Evolutionary conservation across 2,888 invertebrate genomes (phyloP), one percentile per base, ranked within the genome.

Genomic region (Erebia palarica): DNA sequence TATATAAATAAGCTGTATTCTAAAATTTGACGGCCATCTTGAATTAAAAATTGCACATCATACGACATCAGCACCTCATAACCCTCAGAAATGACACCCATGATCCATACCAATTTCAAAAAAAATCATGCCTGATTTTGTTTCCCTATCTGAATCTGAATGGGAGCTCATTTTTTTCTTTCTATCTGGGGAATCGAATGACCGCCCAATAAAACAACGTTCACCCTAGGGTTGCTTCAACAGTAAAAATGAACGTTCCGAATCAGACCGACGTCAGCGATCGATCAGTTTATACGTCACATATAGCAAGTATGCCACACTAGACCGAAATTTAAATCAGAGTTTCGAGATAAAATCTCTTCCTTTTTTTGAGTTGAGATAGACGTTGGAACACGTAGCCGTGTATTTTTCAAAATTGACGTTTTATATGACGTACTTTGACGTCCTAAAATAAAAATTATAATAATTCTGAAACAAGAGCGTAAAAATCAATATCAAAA

Each of bases 201-300:
- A 36, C 64, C 21, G 14, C 60, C 21, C 18, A 49, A 64, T 64
- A 47, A 69, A 49, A 57, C 58, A 21, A 58, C 27, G 18, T n/a
- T 21, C n/a, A 49, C 18, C 36, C 64, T 9, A 14, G 27, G 49
- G 53, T 64, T 51, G 18, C 42, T 49, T 27, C 64, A 64, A 36
- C 69, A 57, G 18, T 27, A 61, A 60, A 64, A 69, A 27, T 18
- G 49, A 69, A 58, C 69, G 57, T 55, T 58, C n/a, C 21, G 10
- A 69, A 69, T 42, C 27, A 44, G 42, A 61, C 49, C 44, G 57
- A 47, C 64, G 57, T 58, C 69, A 47, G 47, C 57, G 49, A 69
- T 69, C 16, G 58, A 65, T 69, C 69, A 58, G 65, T 27, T 65
- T 65, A 44, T 57, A 65, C 65, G 16, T 55, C 65, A 65, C 65